phyloP scores from a whole-genome alignment of 2,797 vertebrate species.

The Setipinna tenuifilis region DNA sequence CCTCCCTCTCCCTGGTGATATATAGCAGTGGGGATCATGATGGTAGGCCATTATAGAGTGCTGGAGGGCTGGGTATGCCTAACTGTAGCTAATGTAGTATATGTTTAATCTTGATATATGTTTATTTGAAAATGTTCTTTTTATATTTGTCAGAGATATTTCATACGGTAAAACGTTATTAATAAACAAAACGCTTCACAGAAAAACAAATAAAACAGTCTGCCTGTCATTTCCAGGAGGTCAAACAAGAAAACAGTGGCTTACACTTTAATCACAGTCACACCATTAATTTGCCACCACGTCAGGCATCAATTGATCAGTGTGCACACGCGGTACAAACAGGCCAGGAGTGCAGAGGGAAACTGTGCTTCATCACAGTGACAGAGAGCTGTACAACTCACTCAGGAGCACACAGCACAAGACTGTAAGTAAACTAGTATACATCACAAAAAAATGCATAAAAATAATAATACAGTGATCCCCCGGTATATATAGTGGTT shows the following conservation, averaged over 20 bases:
- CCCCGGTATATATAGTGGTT: too few relatives aligned
- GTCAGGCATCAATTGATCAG: background rate
- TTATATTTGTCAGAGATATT: conserved; percentile 5
- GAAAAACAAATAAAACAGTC: background rate
- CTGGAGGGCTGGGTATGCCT: background rate
- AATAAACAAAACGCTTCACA: background rate
- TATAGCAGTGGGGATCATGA: background rate
- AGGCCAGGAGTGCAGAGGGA: background rate
- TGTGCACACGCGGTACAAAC: background rate
- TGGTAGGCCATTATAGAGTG: background rate
- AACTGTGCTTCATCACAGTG: background rate
- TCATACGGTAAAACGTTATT: background rate
- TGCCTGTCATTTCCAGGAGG: background rate
- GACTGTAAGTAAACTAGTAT: background rate
- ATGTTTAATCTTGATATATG: background rate
- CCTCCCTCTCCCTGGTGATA: background rate
- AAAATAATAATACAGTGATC: too few relatives aligned
- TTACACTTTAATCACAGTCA: background rate
- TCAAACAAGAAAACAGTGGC: background rate
- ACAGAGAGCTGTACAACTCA: background rate
- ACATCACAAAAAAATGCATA: background rate
- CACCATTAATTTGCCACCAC: background rate
- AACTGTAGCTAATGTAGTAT: background rate
- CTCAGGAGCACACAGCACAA: background rate
- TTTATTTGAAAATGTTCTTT: background rate